phyloP scores from a whole-genome alignment of 1,140 invertebrate genomes.

The Atopsyche davidsoni region DNA sequence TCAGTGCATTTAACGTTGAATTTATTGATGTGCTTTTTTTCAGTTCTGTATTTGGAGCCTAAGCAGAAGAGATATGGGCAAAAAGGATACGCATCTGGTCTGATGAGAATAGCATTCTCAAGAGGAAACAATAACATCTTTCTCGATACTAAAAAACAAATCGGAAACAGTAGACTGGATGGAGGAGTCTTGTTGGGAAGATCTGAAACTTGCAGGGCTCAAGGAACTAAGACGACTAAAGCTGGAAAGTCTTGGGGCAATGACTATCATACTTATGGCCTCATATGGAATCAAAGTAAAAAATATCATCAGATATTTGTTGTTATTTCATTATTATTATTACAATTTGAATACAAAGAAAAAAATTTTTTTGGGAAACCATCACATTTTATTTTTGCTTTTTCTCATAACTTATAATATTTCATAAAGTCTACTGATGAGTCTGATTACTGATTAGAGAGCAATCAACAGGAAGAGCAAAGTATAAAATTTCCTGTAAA shows the following conservation, averaged over 20 bases:
- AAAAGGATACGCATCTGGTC: slow-evolving; percentile 47
- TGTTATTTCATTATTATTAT: no score
- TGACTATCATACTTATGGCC: slow-evolving; percentile 19
- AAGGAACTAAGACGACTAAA: background rate
- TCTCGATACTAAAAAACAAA: background rate
- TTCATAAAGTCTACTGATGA: no score
- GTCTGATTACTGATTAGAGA: no score
- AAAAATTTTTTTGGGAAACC: background rate
- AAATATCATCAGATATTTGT: no score
- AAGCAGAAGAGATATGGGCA: slow-evolving; percentile 46
- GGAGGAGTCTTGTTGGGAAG: slow-evolving; percentile 16
- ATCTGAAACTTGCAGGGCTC: slow-evolving; percentile 12
- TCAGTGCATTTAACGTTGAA: no score
- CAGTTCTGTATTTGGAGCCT: slow-evolving; percentile 55
- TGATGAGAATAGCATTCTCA: slow-evolving; percentile 46
- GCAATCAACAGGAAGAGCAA: no score
- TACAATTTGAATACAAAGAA: no score
- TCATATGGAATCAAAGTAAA: slow-evolving; percentile 19
- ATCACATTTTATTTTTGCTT: no score
- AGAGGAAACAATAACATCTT: slow-evolving; percentile 36
- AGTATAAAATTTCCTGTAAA: no score
- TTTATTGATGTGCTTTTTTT: slow-evolving; percentile 6
- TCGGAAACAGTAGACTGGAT: slow-evolving; percentile 9
- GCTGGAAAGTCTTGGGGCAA: slow-evolving; percentile 1
- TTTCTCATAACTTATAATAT: no score